phyloP scores from a whole-genome alignment of 1,140 invertebrate genomes.

The Arion vulgaris region DNA sequence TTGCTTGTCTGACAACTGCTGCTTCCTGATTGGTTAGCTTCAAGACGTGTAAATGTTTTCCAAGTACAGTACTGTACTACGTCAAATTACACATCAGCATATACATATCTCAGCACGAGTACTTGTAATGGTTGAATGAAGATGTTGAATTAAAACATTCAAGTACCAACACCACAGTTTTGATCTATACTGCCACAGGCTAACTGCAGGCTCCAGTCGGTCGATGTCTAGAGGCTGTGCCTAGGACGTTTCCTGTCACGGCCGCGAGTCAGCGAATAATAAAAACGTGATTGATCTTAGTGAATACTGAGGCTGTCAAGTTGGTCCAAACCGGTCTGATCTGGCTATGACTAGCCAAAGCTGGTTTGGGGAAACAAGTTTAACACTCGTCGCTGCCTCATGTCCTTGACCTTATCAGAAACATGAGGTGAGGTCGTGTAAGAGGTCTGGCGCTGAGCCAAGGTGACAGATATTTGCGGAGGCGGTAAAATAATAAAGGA shows the following conservation, averaged over 20 bases:
- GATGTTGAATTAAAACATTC: too few relatives aligned
- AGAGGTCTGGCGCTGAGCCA: background rate
- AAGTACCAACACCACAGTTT: too few relatives aligned
- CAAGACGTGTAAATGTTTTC: background rate
- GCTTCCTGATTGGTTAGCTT: conserved; percentile 21
- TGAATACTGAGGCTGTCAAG: conserved; percentile 16
- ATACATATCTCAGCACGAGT: too few relatives aligned
- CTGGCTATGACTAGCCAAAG: conserved; percentile 42
- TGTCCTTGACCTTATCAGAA: conserved; percentile 11
- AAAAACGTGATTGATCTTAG: conserved; percentile 34
- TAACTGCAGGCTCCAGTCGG: background rate
- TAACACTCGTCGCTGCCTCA: background rate
- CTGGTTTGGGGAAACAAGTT: conserved; percentile 34
- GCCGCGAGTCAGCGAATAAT: conserved; percentile 22
- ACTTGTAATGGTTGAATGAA: too few relatives aligned
- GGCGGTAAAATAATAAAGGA: too few relatives aligned
- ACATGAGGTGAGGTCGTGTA: background rate
- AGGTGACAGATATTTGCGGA: conserved; percentile 14
- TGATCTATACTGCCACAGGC: too few relatives aligned
- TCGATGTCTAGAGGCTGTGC: background rate
- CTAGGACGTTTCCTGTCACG: background rate
- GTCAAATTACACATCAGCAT: background rate
- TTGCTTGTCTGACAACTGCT: conserved; percentile 18
- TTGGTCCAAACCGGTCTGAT: conserved; percentile 36
- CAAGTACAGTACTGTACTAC: background rate